Conservation (phyloP, 2,113 vertebrate genomes). For the Cettia cetti region DNA sequence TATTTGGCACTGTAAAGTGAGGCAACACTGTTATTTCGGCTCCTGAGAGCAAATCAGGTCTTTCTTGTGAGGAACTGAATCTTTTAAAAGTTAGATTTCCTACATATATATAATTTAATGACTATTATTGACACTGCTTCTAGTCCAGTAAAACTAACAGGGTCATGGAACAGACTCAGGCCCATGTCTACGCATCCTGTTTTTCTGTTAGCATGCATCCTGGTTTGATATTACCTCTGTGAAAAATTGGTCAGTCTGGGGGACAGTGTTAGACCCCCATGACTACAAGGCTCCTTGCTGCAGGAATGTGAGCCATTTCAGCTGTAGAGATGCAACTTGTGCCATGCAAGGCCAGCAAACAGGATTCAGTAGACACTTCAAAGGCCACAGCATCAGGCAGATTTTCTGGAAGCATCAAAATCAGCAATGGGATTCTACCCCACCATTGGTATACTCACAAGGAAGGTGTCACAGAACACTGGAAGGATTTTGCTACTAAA, state of each 20-base stretch:
- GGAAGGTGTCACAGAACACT: neutral
- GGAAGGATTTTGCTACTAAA: neutral
- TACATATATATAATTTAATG: neutral
- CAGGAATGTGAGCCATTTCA: neutral
- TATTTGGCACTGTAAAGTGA: neutral
- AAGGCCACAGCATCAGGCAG: neutral
- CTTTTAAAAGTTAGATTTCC: neutral
- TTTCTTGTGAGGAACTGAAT: neutral
- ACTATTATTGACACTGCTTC: neutral
- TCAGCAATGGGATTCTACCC: neutral
- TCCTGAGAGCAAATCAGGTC: neutral
- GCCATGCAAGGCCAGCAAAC: neutral
- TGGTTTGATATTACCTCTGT: neutral
- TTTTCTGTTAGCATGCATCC: neutral
- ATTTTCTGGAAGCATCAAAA: neutral
- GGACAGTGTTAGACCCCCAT: neutral
- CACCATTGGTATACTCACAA: neutral
- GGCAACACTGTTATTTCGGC: neutral
- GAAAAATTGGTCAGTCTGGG: neutral
- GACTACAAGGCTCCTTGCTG: neutral
- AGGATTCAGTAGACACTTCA: neutral
- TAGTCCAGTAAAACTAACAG: neutral
- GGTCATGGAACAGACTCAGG: neutral
- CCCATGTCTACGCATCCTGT: no score
- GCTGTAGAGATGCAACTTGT: neutral